phyloP scores from a whole-genome alignment of 2,888 invertebrate species.

The Zhuqinia jingwanae region DNA sequence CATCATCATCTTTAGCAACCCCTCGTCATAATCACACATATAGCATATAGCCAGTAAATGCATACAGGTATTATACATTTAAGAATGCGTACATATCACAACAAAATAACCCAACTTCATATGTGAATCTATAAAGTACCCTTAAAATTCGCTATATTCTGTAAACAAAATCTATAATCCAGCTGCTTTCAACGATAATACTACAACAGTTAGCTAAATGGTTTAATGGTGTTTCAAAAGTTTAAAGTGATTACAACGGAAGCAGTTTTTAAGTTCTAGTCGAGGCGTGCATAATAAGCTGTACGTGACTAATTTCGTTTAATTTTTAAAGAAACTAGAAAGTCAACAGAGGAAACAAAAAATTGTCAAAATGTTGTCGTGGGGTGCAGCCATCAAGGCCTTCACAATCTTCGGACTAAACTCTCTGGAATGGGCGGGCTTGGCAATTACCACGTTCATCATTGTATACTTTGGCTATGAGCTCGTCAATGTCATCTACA shows the following conservation, averaged over 20 bases:
- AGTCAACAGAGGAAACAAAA: constrained; percentile 1
- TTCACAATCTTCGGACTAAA: constrained; percentile 78
- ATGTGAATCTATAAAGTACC: no score
- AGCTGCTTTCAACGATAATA: neutral
- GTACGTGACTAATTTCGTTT: no score
- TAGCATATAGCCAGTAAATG: neutral
- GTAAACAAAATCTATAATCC: no score
- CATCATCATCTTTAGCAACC: constrained; percentile 14
- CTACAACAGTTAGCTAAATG: neutral
- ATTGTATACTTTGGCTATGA: constrained; percentile 78
- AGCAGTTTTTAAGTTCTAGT: neutral
- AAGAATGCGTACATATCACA: neutral
- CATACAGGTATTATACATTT: neutral
- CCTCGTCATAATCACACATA: constrained; percentile 13
- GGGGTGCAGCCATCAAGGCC: constrained; percentile 79
- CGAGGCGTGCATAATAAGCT: neutral
- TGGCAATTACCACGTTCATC: constrained; percentile 78
- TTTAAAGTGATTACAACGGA: neutral
- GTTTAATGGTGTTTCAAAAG: constrained; percentile 15
- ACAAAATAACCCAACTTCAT: neutral
- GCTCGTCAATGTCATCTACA: constrained; percentile 77
- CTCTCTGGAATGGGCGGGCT: constrained; percentile 78
- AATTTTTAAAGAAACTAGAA: neutral
- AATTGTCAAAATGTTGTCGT: constrained; percentile 73
- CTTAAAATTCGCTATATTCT: no score